Percentiles rank a stretch among this genome's conserved stretches.
Evolutionary conservation across 1,140 invertebrate species (phyloP).

Genomic region (Gonioctena quinquepunctata): DNA sequence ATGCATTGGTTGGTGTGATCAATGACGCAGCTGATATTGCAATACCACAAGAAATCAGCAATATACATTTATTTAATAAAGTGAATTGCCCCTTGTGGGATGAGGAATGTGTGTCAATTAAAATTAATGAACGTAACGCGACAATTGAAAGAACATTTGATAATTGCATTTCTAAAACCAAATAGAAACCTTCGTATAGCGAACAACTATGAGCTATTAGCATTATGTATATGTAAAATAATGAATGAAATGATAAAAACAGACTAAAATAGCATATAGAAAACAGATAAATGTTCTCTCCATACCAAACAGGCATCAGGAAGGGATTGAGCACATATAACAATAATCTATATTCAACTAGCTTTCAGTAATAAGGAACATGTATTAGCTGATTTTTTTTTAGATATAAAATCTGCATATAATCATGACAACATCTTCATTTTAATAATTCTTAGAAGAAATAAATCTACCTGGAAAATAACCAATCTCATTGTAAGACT

Average conservation of each 20-base stretch:
- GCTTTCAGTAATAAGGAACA: constrained; percentile 1
- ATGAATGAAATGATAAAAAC: constrained; percentile 22
- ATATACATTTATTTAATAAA: not conserved
- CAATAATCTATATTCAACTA: not conserved
- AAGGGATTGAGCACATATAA: constrained; percentile 2
- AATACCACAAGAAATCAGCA: not conserved
- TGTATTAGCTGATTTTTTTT: constrained; percentile 12
- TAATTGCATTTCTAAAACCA: constrained; percentile 11
- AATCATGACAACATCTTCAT: constrained; percentile 4
- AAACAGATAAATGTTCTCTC: not conserved
- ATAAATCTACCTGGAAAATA: not conserved
- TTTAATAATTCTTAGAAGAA: constrained; percentile 2
- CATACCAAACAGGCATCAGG: constrained; percentile 8
- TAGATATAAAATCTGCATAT: constrained; percentile 22
- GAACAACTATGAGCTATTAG: not conserved
- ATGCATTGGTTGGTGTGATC: not conserved
- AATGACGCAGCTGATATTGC: not conserved
- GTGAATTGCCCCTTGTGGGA: not conserved
- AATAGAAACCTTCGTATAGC: not conserved
- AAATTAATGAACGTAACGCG: not conserved
- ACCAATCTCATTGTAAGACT: constrained; percentile 1
- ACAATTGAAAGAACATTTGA: constrained; percentile 9
- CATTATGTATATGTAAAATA: constrained; percentile 9
- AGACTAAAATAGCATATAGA: constrained; percentile 19
- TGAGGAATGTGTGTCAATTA: not conserved